phyloP scores from a whole-genome alignment of 2,113 vertebrate genomes.

The Hyperopisus bebe region DNA sequence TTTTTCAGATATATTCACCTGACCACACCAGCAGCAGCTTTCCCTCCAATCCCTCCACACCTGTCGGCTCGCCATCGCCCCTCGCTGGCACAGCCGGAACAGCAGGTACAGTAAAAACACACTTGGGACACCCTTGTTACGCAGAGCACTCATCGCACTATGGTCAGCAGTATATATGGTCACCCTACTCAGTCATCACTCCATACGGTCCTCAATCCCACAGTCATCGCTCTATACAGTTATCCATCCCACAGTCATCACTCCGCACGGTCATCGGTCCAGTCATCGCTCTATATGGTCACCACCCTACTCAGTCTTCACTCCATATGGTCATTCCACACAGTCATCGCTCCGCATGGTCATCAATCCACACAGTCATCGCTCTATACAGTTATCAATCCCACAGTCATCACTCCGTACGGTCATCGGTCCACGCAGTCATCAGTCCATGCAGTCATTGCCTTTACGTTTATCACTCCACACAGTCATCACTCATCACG shows the following conservation, averaged over 20 bases:
- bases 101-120: conserved; percentile 53
- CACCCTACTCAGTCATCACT: not conserved
- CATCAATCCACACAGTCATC: no score
- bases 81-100: conserved; percentile 73
- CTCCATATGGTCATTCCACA: not conserved
- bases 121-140: conserved; percentile 36
- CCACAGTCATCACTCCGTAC: not conserved
- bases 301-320: not conserved
- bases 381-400: no score
- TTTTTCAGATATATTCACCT: conserved; percentile 94
- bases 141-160: not conserved
- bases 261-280: no score
- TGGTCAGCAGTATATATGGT: not conserved
- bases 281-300: no score
- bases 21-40: conserved; percentile 99
- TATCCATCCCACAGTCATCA: no score
- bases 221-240: no score
- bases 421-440: not conserved
- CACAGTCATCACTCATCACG: not conserved
- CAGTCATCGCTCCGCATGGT: no score
- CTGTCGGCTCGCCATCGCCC: conserved; percentile 92
- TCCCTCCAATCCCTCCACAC: conserved; percentile 94
- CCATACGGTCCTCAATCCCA: no score
- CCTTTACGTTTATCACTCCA: not conserved
- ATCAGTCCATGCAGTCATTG: not conserved